Percentiles rank a stretch among this genome's conserved stretches.
Evolutionary conservation across 2,888 invertebrate genomes (phyloP).

Genomic region (Helicoverpa assulta): DNA sequence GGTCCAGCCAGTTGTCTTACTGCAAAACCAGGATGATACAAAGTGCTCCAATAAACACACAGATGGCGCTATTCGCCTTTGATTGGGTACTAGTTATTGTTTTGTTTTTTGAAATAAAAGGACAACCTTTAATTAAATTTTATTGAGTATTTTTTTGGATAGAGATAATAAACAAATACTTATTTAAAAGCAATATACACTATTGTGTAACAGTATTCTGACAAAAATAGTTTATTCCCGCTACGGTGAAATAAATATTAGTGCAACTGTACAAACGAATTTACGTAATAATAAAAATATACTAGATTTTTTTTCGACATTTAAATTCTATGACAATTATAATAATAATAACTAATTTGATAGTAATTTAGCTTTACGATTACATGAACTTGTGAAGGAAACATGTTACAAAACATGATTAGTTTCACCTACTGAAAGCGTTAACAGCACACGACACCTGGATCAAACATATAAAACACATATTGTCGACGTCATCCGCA

Average conservation of each 20-base stretch:
- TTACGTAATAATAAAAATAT: constrained; percentile 67
- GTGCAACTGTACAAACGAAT: constrained; percentile 86
- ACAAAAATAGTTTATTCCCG: constrained; percentile 75
- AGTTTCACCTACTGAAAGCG: constrained; percentile 62
- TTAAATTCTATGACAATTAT: constrained; percentile 57
- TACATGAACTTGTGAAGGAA: constrained; percentile 53
- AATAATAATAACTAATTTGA: constrained; percentile 60
- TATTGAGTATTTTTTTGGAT: constrained; percentile 84
- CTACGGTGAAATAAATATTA: constrained; percentile 77
- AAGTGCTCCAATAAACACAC: neutral
- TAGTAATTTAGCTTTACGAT: constrained; percentile 46
- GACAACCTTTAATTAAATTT: constrained; percentile 77
- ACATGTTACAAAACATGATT: constrained; percentile 45
- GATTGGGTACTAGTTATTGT: neutral
- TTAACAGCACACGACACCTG: constrained; percentile 60
- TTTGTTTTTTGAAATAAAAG: constrained; percentile 58
- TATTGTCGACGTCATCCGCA: constrained; percentile 88
- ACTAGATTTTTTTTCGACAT: constrained; percentile 66
- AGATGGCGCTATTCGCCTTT: neutral
- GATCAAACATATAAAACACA: constrained; percentile 75
- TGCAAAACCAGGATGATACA: neutral
- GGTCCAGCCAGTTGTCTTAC: neutral
- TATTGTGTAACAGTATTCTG: constrained; percentile 78
- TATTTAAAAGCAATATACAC: constrained; percentile 81
- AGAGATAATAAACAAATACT: constrained; percentile 78